Evolutionary conservation across 2,888 invertebrate species (phyloP).

Genomic region (Eumerus sabulonum): DNA sequence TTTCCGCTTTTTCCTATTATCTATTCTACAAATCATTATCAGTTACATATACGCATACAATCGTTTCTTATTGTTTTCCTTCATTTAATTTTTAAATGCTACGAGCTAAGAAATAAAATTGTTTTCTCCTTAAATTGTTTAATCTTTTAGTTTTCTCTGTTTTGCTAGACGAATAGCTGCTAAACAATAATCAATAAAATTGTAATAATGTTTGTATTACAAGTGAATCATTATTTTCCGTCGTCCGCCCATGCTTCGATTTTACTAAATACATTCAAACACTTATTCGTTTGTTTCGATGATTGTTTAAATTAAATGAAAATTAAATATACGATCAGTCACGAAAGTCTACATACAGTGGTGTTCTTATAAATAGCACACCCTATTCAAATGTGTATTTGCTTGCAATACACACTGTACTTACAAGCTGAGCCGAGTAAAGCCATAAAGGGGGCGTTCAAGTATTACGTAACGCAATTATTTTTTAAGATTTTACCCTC

Average conservation of each 20-base stretch:
- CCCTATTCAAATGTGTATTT: too few relatives aligned
- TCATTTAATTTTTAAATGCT: slow-evolving; percentile 44
- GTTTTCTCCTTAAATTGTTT: too few relatives aligned
- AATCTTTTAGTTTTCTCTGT: too few relatives aligned
- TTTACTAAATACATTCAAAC: slow-evolving; percentile 5
- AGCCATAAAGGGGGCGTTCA: too few relatives aligned
- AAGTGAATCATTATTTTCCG: slow-evolving; percentile 36
- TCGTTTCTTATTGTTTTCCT: slow-evolving; percentile 26
- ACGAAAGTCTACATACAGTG: too few relatives aligned
- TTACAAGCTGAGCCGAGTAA: too few relatives aligned
- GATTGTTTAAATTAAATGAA: slow-evolving; percentile 28
- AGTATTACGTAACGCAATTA: too few relatives aligned
- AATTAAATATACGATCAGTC: slow-evolving; percentile 30
- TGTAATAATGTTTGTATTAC: slow-evolving; percentile 20
- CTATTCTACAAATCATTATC: slow-evolving; percentile 66
- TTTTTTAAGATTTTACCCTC: too few relatives aligned
- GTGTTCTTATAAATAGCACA: too few relatives aligned
- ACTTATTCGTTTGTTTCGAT: not conserved
- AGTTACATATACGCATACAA: slow-evolving; percentile 53
- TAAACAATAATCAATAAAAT: slow-evolving; percentile 53
- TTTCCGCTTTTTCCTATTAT: slow-evolving; percentile 38
- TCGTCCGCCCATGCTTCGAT: slow-evolving; percentile 8
- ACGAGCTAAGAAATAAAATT: slow-evolving; percentile 38
- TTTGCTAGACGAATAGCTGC: slow-evolving; percentile 48
- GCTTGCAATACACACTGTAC: too few relatives aligned